Evolutionary conservation across 2,113 vertebrate species (phyloP).

Genomic region (Heterochromis multidens): DNA sequence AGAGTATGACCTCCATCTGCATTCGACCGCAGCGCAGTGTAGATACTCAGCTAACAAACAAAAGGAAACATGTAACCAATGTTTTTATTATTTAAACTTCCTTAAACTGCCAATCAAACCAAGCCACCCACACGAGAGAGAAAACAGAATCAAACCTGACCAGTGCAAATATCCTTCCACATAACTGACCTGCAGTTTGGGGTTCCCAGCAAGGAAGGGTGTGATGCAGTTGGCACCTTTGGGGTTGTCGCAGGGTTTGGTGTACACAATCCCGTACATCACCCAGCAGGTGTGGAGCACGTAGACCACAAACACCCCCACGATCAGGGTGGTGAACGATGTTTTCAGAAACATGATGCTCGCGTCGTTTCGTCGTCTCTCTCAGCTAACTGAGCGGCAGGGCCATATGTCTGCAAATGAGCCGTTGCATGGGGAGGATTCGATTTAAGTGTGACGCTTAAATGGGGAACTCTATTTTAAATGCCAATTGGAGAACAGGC

Average conservation of each 20-base stretch:
- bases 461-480: not conserved
- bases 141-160: not conserved
- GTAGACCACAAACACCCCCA: constrained; percentile 92
- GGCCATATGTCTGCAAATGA: constrained; percentile 56
- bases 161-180: no score
- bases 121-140: not conserved
- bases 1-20: constrained; percentile 87
- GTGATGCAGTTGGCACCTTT: constrained; percentile 79
- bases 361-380: not conserved
- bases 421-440: not conserved
- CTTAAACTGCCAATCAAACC: not conserved
- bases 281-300: constrained; percentile 97
- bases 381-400: constrained; percentile 14
- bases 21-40: constrained; percentile 80
- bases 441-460: not conserved
- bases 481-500: not conserved
- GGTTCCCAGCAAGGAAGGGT: constrained; percentile 84
- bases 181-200: constrained; percentile 85
- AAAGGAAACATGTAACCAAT: not conserved
- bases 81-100: not conserved
- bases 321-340: constrained; percentile 88
- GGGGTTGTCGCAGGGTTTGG: constrained; percentile 83
- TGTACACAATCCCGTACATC: constrained; percentile 96
- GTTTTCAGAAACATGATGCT: constrained; percentile 79
- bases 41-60: constrained; percentile 85